A percentile compares a stretch with the other conserved stretches of the same genome.
These are phyloP conservation scores for Drosophila repletoides DNA, from an alignment of 1,140 invertebrate species.

Conservation along the genomic window DNA sequence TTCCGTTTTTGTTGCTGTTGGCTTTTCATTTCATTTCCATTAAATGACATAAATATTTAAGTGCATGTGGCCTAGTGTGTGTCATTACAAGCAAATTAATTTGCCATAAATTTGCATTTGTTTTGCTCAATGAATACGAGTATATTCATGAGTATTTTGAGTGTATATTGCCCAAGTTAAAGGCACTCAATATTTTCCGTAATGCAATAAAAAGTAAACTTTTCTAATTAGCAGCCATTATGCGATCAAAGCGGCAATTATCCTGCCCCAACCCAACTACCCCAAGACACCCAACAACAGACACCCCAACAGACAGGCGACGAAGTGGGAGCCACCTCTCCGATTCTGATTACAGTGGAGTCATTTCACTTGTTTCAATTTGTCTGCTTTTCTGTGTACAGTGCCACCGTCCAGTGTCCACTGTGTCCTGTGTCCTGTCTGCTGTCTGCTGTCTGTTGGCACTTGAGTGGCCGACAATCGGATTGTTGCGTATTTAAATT, in stretches of 20 bases:
- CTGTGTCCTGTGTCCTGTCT: not conserved
- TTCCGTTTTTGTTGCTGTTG: conserved; percentile 19
- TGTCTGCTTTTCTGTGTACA: conserved; percentile 12
- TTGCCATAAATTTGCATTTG: conserved; percentile 65
- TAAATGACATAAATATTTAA: conserved; percentile 64
- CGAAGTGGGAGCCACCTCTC: too few species aligned
- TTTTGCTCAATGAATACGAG: too few species aligned
- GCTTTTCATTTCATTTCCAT: conserved; percentile 60
- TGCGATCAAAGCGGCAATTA: conserved; percentile 74
- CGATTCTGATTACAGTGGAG: conserved; percentile 6
- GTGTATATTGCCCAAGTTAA: conserved; percentile 1
- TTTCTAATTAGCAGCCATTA: conserved; percentile 78
- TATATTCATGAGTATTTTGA: conserved; percentile 26
- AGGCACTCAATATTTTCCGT: conserved; percentile 46
- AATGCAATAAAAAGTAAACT: conserved; percentile 68
- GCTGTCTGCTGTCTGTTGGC: not conserved
- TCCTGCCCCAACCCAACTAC: conserved; percentile 15
- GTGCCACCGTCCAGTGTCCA: too few species aligned
- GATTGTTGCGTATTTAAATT: conserved; percentile 38
- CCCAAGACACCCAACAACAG: not conserved
- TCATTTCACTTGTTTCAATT: conserved; percentile 37
- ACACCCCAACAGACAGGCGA: too few species aligned
- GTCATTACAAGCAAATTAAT: conserved; percentile 63
- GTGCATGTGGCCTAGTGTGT: conserved; percentile 33
- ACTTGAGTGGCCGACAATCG: conserved; percentile 22